These are phyloP conservation scores for Oreochromis niloticus DNA, from an alignment of 2,113 vertebrate genomes.

Conservation along the genomic window DNA sequence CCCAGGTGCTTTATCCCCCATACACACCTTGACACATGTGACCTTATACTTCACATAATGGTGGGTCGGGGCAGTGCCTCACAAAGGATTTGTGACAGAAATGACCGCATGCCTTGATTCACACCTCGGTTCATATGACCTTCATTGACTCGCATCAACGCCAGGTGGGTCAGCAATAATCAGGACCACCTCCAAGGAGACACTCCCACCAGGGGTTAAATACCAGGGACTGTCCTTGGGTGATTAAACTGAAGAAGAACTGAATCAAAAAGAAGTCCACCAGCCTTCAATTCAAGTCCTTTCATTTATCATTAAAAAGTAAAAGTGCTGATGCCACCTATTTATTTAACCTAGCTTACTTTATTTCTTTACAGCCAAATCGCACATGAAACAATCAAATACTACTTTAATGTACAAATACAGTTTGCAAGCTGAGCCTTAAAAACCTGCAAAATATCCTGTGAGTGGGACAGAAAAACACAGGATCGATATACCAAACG, in stretches of 20 bases:
- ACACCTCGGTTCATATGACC: not conserved
- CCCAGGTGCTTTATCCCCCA: not conserved
- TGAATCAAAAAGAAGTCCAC: not conserved
- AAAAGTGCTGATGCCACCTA: not conserved
- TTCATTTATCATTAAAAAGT: not conserved
- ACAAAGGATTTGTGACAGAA: not conserved
- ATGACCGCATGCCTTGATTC: not conserved
- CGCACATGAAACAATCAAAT: not conserved
- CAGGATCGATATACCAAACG: not conserved
- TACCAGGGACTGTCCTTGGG: not conserved
- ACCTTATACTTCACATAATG: not conserved
- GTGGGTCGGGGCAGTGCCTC: not conserved
- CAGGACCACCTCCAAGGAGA: not conserved
- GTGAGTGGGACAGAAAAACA: not conserved
- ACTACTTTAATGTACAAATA: not conserved
- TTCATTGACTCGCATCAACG: fast-evolving
- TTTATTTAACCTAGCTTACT: not conserved
- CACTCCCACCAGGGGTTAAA: not conserved
- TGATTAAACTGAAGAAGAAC: not conserved
- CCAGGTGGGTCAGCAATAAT: not conserved
- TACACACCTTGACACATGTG: not conserved
- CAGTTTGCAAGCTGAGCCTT: not conserved
- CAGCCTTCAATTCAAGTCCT: not conserved
- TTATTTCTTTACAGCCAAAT: not conserved
- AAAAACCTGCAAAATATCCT: not conserved